Conservation (phyloP, 1,140 invertebrate species). For the Neuroterus valhalla region DNA sequence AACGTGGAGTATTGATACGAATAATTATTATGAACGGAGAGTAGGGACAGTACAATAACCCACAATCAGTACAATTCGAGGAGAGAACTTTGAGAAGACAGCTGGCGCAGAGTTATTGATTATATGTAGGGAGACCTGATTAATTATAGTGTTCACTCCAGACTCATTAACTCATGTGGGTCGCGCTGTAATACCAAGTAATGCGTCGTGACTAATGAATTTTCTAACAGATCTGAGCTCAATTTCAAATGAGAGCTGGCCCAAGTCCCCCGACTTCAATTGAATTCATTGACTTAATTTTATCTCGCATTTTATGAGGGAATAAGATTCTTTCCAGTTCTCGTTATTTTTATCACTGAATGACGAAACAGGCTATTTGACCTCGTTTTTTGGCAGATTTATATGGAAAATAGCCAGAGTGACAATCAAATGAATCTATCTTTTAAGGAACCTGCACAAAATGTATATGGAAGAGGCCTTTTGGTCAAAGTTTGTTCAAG, state of each 20-base stretch:
- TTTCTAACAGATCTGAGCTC: slow-evolving; percentile 15
- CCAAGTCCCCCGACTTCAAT: not conserved
- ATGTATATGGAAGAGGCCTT: too few species aligned
- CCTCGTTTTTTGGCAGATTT: too few species aligned
- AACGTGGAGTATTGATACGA: not conserved
- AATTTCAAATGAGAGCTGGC: not conserved
- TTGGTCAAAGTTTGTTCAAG: too few species aligned
- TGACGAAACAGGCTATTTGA: too few species aligned
- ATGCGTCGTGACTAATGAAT: slow-evolving; percentile 19
- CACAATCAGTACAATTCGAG: not conserved
- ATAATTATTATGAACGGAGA: slow-evolving; percentile 24
- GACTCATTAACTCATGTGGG: slow-evolving; percentile 27
- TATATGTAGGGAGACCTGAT: slow-evolving; percentile 11
- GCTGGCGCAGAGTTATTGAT: slow-evolving; percentile 1
- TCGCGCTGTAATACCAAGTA: slow-evolving; percentile 2
- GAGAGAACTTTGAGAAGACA: not conserved
- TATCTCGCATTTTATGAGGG: too few species aligned
- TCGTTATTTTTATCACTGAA: too few species aligned
- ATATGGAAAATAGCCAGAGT: too few species aligned
- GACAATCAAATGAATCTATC: too few species aligned
- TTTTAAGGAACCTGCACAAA: too few species aligned
- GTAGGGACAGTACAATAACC: not conserved
- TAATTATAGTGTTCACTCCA: slow-evolving; percentile 25
- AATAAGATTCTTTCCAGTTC: too few species aligned
- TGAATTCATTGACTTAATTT: not conserved